phyloP scores from a whole-genome alignment of 2,888 invertebrate genomes.

The Punctoribates punctum region DNA sequence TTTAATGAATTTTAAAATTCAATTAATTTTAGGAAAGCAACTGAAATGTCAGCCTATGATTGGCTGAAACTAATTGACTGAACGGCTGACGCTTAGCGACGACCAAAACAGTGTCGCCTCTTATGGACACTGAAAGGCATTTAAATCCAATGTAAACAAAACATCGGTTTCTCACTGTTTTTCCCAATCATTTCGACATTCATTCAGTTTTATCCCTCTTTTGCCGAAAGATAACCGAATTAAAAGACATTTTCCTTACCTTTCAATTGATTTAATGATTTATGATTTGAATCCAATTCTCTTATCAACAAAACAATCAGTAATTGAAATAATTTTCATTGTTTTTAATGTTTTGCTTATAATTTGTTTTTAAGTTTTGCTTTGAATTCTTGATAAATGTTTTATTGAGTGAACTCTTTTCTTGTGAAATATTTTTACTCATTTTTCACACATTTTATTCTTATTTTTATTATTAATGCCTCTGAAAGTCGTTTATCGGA shows the following conservation, averaged over 20 bases:
- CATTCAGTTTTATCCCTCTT: too few relatives aligned
- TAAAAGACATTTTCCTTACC: too few relatives aligned
- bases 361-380: not conserved
- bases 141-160: slow-evolving; percentile 21
- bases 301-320: too few relatives aligned
- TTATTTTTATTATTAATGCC: not conserved
- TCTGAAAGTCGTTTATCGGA: not conserved
- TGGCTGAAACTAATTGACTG: slow-evolving; percentile 12
- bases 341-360: too few relatives aligned
- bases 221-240: too few relatives aligned
- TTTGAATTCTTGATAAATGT: not conserved
- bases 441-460: not conserved
- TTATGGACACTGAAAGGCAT: not conserved
- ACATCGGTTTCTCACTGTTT: not conserved
- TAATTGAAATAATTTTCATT: too few relatives aligned
- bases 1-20: too few relatives aligned
- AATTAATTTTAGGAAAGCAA: not conserved
- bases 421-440: not conserved
- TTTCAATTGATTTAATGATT: too few relatives aligned
- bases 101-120: slow-evolving; percentile 17
- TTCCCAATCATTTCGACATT: too few relatives aligned
- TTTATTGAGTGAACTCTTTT: not conserved
- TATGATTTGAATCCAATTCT: too few relatives aligned
- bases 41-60: not conserved
- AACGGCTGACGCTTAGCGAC: not conserved